A percentile compares a stretch with the other conserved stretches of the same genome.
Conservation (phyloP, 1,140 invertebrate genomes). For the Cecropterus lyciades region DNA sequence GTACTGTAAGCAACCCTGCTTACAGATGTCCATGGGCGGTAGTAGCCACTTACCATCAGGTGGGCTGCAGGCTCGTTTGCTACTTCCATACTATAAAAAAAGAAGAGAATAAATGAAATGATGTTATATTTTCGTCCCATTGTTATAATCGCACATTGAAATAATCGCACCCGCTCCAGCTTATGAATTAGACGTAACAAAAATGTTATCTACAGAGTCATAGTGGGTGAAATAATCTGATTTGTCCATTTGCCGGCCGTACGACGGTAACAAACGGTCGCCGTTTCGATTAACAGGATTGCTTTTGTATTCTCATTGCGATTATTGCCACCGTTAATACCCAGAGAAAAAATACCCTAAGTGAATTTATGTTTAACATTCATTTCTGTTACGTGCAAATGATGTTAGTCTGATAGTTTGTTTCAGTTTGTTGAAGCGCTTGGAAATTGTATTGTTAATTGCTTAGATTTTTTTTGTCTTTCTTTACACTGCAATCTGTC, state of each 20-base stretch:
- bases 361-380: conserved; percentile 36
- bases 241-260: conserved; percentile 81
- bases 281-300: conserved; percentile 78
- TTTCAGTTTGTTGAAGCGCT: conserved; percentile 25
- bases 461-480: too few species aligned
- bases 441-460: conserved; percentile 10
- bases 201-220: conserved; percentile 77
- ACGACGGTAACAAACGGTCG: conserved; percentile 71
- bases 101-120: too few species aligned
- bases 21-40: too few species aligned
- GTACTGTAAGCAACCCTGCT: too few species aligned
- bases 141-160: too few species aligned
- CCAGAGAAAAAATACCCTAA: conserved; percentile 43
- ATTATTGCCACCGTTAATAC: conserved; percentile 60
- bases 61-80: too few species aligned
- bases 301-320: conserved; percentile 65
- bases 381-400: conserved; percentile 41
- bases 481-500: too few species aligned
- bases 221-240: conserved; percentile 83
- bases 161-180: too few species aligned
- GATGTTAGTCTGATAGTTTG: conserved; percentile 19
- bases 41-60: too few species aligned
- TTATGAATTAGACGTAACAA: conserved; percentile 2
- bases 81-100: too few species aligned
- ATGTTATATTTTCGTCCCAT: too few species aligned